These are phyloP conservation scores for Aspidoscelis tigris DNA, from an alignment of 2,113 vertebrate genomes.

Conservation along the genomic window DNA sequence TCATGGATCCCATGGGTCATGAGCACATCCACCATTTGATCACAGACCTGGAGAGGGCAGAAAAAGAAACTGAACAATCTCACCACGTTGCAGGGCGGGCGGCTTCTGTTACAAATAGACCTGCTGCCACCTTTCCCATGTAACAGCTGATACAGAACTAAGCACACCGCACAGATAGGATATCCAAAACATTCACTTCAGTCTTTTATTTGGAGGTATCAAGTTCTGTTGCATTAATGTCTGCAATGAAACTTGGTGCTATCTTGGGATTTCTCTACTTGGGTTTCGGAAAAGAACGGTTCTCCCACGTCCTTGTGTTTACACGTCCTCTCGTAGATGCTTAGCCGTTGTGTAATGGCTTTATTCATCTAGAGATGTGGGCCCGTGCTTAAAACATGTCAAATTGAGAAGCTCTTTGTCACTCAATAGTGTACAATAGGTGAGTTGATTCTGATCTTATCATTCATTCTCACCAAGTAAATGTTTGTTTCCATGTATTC, in stretches of 20 bases:
- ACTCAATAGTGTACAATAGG: not conserved
- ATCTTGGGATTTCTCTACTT: too few relatives aligned
- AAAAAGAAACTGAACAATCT: not conserved
- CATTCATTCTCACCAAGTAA: not conserved
- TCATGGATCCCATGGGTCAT: too few relatives aligned
- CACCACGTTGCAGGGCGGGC: too few relatives aligned
- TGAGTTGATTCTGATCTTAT: not conserved
- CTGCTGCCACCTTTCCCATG: not conserved
- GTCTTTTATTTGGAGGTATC: not conserved
- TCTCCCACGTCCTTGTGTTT: not conserved
- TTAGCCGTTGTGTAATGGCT: not conserved
- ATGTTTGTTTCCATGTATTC: not conserved
- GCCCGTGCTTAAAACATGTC: not conserved
- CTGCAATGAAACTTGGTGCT: not conserved
- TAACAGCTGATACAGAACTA: not conserved
- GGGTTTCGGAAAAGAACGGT: not conserved
- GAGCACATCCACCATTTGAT: too few relatives aligned
- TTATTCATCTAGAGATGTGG: not conserved
- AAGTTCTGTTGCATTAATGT: not conserved
- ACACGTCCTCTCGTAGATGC: not conserved
- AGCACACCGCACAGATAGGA: not conserved
- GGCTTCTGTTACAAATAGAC: too few relatives aligned
- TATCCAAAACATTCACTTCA: not conserved
- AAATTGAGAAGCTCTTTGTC: not conserved
- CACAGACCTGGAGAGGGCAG: not conserved